A percentile compares a stretch with the other conserved stretches of the same genome.
Conservation (phyloP, 2,797 vertebrate species). For the Enteromius paludinosus region DNA sequence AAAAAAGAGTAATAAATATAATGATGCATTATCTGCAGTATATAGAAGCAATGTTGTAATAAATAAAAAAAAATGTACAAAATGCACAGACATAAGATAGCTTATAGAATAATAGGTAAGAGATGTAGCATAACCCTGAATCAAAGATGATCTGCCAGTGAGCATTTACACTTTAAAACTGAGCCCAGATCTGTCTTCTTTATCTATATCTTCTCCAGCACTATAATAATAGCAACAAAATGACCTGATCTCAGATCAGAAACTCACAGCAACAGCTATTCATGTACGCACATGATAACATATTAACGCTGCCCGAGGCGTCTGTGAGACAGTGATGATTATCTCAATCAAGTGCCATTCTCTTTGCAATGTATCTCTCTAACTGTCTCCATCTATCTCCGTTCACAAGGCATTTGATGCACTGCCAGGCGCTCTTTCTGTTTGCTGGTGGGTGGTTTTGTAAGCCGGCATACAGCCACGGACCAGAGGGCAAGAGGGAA, state of each 20-base stretch:
- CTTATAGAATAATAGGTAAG: neutral
- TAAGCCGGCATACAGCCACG: slow-evolving; percentile 39
- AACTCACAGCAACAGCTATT: neutral
- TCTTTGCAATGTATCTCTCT: slow-evolving; percentile 60
- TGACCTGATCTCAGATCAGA: slow-evolving; percentile 21
- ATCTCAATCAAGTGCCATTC: slow-evolving; percentile 70
- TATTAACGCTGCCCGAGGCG: slow-evolving; percentile 55
- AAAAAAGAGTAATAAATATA: neutral
- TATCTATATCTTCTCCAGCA: neutral
- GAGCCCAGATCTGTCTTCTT: neutral
- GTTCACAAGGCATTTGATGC: slow-evolving; percentile 71
- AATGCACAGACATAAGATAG: neutral
- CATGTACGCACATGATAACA: neutral
- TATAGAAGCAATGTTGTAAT: neutral
- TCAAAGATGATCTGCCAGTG: neutral
- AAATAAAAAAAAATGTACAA: neutral
- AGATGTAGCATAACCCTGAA: neutral
- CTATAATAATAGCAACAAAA: neutral
- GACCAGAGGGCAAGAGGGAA: slow-evolving; percentile 20
- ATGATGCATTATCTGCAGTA: neutral
- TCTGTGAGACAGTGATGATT: slow-evolving; percentile 66
- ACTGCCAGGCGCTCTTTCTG: slow-evolving; percentile 65
- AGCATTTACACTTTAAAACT: neutral
- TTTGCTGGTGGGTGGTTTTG: slow-evolving; percentile 67
- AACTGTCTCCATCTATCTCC: slow-evolving; percentile 49